Base-by-base conservation (phyloP, 1,140 invertebrate genomes). In the Cyclargus thomasi region DNA sequence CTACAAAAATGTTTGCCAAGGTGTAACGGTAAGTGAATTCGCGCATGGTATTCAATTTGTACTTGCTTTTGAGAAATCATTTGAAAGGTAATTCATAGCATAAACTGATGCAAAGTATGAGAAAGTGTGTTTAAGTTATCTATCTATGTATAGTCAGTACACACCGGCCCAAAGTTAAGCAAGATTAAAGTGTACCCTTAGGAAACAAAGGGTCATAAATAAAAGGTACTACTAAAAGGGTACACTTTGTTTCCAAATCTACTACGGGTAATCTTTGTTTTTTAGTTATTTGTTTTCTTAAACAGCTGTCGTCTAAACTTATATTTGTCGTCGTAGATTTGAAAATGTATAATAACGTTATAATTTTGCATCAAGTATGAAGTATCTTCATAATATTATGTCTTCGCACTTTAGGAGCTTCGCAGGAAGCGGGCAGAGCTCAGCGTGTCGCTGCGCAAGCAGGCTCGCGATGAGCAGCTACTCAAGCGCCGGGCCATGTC, bases 381-480 rank as follows among this genome's bases (percentile, higher is more conserved):
- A 29, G 23, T 29, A n/a, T n/a, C n/a, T n/a, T 29, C 23, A 29
- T 29, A 29, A 29, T 29, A 3, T 3, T 6, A 29, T 29, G 23
- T 29, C 29, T 18, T 39, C 7, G 21, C 20, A 17, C 57, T 35
- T 8, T 74, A 97, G 95, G 97, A 97, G 75, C 94, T 98, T 83
- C 94, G 98, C 67, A 93, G 97, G 73, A 94, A 97, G 69, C 93
- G 98, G 69, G 95, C 93, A 77, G 97, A 99, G 85, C 93, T 96
- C 20, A 96, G 94, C 8, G 94, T 99, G 11, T 96, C 98, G 75
- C 91, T 99, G 7, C 92, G 99, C 16, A 99, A 99, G 92, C 95
- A 95, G 6, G 96, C 96, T 57, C 97, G 98, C 81, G 98, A 99
- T 91, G 98, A 99, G 78, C 97, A 98, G 80, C 90, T 99, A n/a